Evolutionary conservation across 2,888 invertebrate genomes (phyloP).

Genomic region (Drosophila recens): DNA sequence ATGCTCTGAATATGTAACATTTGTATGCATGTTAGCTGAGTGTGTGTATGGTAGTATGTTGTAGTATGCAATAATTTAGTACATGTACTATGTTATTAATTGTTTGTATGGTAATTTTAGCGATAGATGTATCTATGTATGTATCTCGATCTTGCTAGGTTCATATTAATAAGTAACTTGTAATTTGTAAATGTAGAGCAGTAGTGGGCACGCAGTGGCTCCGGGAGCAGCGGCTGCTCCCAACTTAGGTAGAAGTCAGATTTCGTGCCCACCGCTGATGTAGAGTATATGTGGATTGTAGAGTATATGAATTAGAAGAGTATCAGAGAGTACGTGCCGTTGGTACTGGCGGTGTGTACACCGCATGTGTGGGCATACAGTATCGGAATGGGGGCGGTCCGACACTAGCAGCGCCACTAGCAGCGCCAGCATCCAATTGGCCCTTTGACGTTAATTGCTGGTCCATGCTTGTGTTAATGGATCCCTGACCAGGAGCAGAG

Average conservation of each 20-base stretch:
- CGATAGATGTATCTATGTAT: neutral
- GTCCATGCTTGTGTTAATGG: slow-evolving; percentile 23
- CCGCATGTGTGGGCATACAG: slow-evolving; percentile 88
- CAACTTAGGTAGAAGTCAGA: too few relatives aligned
- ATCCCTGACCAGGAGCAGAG: slow-evolving; percentile 28
- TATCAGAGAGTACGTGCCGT: slow-evolving; percentile 87
- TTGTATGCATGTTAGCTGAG: neutral
- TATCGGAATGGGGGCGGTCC: slow-evolving; percentile 86
- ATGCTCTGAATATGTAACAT: too few relatives aligned
- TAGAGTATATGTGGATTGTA: neutral
- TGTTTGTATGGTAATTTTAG: neutral
- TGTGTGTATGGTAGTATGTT: slow-evolving; percentile 3
- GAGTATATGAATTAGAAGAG: slow-evolving; percentile 4
- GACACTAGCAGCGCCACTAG: slow-evolving; percentile 50
- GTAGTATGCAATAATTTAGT: neutral
- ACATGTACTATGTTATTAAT: slow-evolving; percentile 5
- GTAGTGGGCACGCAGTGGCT: too few relatives aligned
- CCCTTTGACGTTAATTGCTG: slow-evolving; percentile 31
- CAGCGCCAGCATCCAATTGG: slow-evolving; percentile 32
- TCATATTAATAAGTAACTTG: slow-evolving; percentile 5
- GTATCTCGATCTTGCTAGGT: slow-evolving; percentile 5
- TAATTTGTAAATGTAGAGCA: too few relatives aligned
- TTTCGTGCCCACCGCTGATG: too few relatives aligned
- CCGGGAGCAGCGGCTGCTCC: too few relatives aligned
- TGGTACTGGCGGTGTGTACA: slow-evolving; percentile 87